Base-by-base conservation (phyloP, 2,113 vertebrate species). In the Heliornis fulica region DNA sequence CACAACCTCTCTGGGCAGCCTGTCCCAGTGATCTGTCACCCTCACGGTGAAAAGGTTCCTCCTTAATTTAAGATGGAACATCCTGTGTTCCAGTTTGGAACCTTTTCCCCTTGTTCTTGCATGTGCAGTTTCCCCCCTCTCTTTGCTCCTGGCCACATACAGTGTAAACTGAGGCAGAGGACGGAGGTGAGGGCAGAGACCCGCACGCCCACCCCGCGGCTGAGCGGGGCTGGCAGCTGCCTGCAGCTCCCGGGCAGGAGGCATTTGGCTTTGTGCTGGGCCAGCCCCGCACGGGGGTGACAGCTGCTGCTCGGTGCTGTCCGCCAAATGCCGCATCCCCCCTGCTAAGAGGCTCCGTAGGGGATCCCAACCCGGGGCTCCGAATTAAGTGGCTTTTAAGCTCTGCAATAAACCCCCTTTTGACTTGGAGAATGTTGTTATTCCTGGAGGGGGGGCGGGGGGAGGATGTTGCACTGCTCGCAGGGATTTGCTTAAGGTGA, bases 331-430 rank as follows among this genome's bases (percentile, higher is more conserved):
- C 83, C 46, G 85, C 59, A 7, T 43, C 17, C 53, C 78, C 82
- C 71, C 76, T 36, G 71, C 76, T 18, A 31, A 5, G 63, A 85
- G 83, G 71, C 75, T 80, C 71, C 3, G 0, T 22, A 20, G 8
- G 77, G 82, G 60, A 91, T 15, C 83, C 63, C 83, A 60, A 15
- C 69, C 80, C 5, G 29, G 29, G 32, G 36, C 53, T 75, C 0
- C 0, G 4, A 84, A 78, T 72, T 84, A 48, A 85, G 61, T 4
- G 57, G 16, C 90, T 85, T 84, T 95, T 57, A 84, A 95, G 77
- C n/a, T 76, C 83, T 45, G 77, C 89, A 84, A 84, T 95, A 91
- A 96, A 96, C 81, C 6, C 5, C 22, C 80, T 87, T 93, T 94
- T 91, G 72, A 93, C 77, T 46, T 7, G 11, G 89, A 91, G 76